phyloP scores from a whole-genome alignment of 2,888 invertebrate species.

The Sisyra terminalis region DNA sequence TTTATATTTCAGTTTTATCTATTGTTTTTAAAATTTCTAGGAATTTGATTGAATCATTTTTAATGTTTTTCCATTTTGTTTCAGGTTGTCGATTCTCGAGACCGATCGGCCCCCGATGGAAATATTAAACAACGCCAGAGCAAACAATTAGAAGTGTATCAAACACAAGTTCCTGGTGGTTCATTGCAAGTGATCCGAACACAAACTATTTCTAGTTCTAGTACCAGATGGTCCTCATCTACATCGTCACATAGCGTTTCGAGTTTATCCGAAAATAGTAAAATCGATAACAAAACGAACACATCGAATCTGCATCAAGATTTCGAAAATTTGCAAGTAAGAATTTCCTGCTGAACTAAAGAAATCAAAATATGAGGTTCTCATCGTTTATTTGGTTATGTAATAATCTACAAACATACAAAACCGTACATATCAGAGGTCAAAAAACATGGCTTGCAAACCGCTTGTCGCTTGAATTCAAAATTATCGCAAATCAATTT shows the following conservation, averaged over 20 bases:
- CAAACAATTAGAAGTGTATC: conserved; percentile 48
- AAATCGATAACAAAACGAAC: too few species aligned
- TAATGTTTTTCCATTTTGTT: conserved; percentile 10
- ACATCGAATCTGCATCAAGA: conserved; percentile 12
- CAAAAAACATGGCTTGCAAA: too few species aligned
- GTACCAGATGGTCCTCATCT: conserved; percentile 21
- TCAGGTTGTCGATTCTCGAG: conserved; percentile 36
- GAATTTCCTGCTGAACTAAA: too few species aligned
- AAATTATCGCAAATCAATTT: too few species aligned
- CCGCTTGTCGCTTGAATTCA: too few species aligned
- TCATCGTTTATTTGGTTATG: too few species aligned
- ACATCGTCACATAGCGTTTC: neutral
- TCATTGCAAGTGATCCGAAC: conserved; percentile 52
- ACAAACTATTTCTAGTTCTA: conserved; percentile 24
- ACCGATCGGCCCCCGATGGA: conserved; percentile 32
- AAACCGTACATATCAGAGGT: too few species aligned
- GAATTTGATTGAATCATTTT: neutral
- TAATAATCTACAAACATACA: too few species aligned
- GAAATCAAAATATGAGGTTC: too few species aligned
- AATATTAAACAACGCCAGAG: conserved; percentile 33
- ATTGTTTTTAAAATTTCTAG: too few species aligned
- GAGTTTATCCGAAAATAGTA: neutral
- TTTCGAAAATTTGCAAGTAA: conserved; percentile 25
- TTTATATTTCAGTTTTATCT: too few species aligned
- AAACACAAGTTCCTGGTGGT: conserved; percentile 49